These are phyloP conservation scores for Lasioglossum vierecki DNA, from an alignment of 2,888 invertebrate species.

Conservation along the genomic window DNA sequence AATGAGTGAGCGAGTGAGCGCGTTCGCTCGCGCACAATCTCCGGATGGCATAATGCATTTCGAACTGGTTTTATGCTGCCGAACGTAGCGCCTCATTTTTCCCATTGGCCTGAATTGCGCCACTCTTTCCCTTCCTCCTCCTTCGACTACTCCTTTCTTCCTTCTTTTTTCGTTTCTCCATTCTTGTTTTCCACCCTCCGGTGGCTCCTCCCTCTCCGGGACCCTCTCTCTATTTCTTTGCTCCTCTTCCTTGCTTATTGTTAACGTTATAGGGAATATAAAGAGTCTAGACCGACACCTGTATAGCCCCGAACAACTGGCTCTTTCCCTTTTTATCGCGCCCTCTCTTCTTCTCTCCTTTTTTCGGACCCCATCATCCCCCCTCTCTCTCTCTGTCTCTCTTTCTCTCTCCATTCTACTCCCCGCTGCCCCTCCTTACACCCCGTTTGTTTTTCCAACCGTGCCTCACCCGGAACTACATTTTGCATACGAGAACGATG, in stretches of 20 bases:
- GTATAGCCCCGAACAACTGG: constrained; percentile 73
- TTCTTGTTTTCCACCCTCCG: constrained; percentile 51
- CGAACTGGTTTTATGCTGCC: constrained; percentile 80
- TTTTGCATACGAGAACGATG: constrained; percentile 39
- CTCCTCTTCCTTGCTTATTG: constrained; percentile 51
- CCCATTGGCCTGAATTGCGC: constrained; percentile 73
- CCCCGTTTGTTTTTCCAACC: constrained; percentile 57
- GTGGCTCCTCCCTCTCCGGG: background rate
- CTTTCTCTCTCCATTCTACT: constrained; percentile 15
- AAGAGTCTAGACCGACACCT: constrained; percentile 84
- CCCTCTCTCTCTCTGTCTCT: constrained; percentile 8
- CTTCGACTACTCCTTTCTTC: constrained; percentile 46
- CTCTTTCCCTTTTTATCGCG: constrained; percentile 37
- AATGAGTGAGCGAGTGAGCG: background rate
- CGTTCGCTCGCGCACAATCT: constrained; percentile 56
- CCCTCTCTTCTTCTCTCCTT: background rate
- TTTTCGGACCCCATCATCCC: background rate
- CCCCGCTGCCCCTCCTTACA: constrained; percentile 31
- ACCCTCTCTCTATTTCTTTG: constrained; percentile 35
- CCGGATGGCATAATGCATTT: constrained; percentile 77
- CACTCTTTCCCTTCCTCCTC: constrained; percentile 62
- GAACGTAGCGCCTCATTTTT: constrained; percentile 72
- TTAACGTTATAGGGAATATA: constrained; percentile 61
- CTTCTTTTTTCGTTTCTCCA: constrained; percentile 68
- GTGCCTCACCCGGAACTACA: constrained; percentile 66